A percentile compares a stretch with the other conserved stretches of the same genome.
phyloP scores from a whole-genome alignment of 2,113 vertebrate species.

The Oenanthe oenanthe region DNA sequence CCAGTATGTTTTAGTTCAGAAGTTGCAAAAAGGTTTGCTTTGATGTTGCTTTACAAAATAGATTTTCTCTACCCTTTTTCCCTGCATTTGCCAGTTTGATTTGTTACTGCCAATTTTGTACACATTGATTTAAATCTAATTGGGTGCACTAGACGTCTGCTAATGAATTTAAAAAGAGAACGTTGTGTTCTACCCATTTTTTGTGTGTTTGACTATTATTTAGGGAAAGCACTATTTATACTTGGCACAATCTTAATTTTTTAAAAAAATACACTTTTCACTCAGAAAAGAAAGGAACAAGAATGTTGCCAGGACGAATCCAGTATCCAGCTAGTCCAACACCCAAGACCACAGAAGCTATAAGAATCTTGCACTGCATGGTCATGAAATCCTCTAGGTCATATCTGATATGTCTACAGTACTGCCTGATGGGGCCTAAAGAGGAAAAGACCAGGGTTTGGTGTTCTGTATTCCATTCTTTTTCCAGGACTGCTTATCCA shows the following conservation, averaged over 20 bases:
- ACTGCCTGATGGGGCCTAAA: not conserved
- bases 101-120: not conserved
- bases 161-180: not conserved
- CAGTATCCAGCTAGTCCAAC: not conserved
- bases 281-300: not conserved
- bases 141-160: not conserved
- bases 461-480: not conserved
- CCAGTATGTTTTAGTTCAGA: not conserved
- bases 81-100: not conserved
- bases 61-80: not conserved
- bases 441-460: not conserved
- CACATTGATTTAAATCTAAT: not conserved
- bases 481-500: not conserved
- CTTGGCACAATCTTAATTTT: not conserved
- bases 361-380: not conserved
- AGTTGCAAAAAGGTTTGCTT: not conserved
- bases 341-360: not conserved
- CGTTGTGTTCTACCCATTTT: not conserved
- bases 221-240: not conserved
- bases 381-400: not conserved
- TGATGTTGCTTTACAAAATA: not conserved
- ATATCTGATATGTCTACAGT: not conserved
- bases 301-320: not conserved
- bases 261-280: not conserved
- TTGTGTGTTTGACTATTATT: not conserved